A percentile compares a stretch with the other conserved stretches of the same genome.
phyloP scores from a whole-genome alignment of 2,888 invertebrate species.

The Chalcis sispes region DNA sequence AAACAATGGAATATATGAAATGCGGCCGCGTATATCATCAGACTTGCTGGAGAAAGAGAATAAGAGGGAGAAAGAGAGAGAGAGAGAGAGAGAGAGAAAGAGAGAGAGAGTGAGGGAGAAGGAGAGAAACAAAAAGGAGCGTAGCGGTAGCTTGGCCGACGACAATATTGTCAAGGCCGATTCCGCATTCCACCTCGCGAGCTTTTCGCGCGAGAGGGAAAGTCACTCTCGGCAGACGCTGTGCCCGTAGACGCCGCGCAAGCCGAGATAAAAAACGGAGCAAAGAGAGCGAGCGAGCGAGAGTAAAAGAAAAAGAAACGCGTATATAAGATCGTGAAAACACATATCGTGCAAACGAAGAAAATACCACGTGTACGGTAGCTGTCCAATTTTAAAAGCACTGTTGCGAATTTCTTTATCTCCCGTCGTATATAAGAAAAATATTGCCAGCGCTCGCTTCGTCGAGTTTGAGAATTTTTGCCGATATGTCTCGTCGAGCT shows the following conservation, averaged over 20 bases:
- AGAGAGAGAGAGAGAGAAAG: too few relatives aligned
- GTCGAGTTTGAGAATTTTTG: not conserved
- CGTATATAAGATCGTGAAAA: not conserved
- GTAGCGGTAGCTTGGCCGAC: conserved; percentile 58
- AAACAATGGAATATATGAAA: conserved; percentile 76
- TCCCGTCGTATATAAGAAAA: conserved; percentile 9
- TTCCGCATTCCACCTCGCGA: conserved; percentile 61
- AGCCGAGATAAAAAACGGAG: conserved; percentile 23
- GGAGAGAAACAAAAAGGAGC: too few relatives aligned
- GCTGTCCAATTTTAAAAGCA: conserved; percentile 3
- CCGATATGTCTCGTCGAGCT: not conserved
- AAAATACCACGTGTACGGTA: too few relatives aligned
- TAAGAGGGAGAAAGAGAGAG: too few relatives aligned
- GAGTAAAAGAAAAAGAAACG: conserved; percentile 7
- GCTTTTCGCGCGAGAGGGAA: conserved; percentile 57
- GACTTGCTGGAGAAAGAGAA: too few relatives aligned
- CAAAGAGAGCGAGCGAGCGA: not conserved
- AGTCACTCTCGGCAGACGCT: conserved; percentile 19
- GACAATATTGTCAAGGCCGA: conserved; percentile 76
- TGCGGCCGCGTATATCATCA: conserved; percentile 75
- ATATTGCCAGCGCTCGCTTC: conserved; percentile 5
- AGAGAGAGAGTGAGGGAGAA: too few relatives aligned
- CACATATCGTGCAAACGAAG: too few relatives aligned
- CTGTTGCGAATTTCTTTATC: not conserved
- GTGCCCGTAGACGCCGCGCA: too few relatives aligned